Conservation (phyloP, 1,140 invertebrate genomes). For the Drosophila trapezifrons region DNA sequence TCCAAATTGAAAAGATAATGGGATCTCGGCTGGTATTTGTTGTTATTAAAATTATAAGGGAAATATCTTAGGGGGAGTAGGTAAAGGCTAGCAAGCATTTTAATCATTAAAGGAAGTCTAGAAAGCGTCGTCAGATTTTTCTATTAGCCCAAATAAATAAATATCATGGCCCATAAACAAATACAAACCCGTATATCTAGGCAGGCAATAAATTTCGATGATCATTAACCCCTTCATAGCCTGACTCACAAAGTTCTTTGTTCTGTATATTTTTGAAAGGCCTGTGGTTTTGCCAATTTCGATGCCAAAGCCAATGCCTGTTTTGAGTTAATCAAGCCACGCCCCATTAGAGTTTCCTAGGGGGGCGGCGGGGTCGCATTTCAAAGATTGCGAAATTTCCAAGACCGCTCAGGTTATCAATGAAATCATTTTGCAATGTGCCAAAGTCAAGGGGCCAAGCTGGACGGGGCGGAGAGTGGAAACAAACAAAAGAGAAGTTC, state of each 20-base stretch:
- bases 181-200: constrained; percentile 14
- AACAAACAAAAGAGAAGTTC: constrained; percentile 49
- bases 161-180: constrained; percentile 10
- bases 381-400: constrained; percentile 65
- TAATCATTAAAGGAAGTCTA: not conserved
- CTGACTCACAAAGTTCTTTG: constrained; percentile 41
- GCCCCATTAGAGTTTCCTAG: constrained; percentile 11
- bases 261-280: constrained; percentile 25
- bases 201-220: constrained; percentile 26
- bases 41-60: not conserved
- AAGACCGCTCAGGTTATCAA: constrained; percentile 40
- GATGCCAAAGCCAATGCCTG: not conserved
- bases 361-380: constrained; percentile 33
- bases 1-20: not conserved
- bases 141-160: constrained; percentile 12
- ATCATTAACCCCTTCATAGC: constrained; percentile 32
- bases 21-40: not conserved
- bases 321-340: constrained; percentile 45
- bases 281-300: not conserved
- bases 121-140: not conserved
- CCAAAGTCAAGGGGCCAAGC: constrained; percentile 36
- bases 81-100: too few species aligned
- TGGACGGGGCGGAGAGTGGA: not conserved
- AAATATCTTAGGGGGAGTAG: not conserved
- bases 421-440: constrained; percentile 31